Percentiles rank a stretch among this genome's conserved stretches.
Conservation (phyloP, 2,113 vertebrate species). For the Myxocyprinus asiaticus region DNA sequence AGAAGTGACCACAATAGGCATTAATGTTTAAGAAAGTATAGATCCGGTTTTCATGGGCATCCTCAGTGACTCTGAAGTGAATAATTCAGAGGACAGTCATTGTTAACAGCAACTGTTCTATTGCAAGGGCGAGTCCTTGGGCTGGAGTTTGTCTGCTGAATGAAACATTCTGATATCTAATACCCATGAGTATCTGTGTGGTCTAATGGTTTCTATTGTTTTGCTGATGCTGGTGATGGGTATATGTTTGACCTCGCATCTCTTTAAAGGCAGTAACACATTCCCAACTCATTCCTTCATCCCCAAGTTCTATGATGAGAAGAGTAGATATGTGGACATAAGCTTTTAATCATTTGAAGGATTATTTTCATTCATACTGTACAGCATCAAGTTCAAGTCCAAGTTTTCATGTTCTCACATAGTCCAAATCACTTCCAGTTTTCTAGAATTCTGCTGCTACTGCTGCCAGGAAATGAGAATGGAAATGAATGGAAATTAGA, state of each 20-base stretch:
- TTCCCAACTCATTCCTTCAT: not conserved
- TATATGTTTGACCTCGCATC: conserved; percentile 51
- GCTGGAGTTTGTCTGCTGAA: conserved; percentile 22
- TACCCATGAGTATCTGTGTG: conserved; percentile 41
- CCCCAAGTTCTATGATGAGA: not conserved
- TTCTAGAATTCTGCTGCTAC: not conserved
- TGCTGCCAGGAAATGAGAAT: not conserved
- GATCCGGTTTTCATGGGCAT: not conserved
- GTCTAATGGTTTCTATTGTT: conserved; percentile 29
- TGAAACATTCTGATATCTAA: conserved; percentile 48
- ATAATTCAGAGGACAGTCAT: conserved; percentile 26
- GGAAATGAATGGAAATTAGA: not conserved
- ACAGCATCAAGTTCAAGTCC: no score
- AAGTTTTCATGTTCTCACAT: no score
- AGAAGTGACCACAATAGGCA: not conserved
- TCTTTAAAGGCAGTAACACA: conserved; percentile 1
- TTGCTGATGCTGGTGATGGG: conserved; percentile 54
- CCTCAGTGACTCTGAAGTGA: not conserved
- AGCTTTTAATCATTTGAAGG: not conserved
- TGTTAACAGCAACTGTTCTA: not conserved
- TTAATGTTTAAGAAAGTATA: not conserved
- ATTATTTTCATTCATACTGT: not conserved
- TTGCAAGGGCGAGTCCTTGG: conserved; percentile 23
- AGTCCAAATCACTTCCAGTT: not conserved
- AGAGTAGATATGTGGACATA: not conserved